phyloP scores from a whole-genome alignment of 2,888 invertebrate genomes.

The Colostygia pectinataria region DNA sequence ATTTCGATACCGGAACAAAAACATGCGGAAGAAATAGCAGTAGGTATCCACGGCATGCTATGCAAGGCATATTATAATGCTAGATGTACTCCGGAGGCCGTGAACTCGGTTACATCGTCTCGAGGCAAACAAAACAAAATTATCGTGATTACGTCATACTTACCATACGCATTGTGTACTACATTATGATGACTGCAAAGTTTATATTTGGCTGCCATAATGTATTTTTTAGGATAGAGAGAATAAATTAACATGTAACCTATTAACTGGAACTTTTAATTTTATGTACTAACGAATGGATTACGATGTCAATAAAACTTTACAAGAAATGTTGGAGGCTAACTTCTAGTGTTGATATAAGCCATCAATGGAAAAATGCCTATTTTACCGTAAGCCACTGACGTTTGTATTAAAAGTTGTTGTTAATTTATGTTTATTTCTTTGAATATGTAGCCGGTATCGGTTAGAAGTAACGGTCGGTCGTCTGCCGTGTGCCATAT shows the following conservation, averaged over 20 bases:
- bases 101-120: constrained; percentile 48
- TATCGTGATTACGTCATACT: constrained; percentile 38
- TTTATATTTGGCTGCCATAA: neutral
- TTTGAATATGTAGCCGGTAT: constrained; percentile 57
- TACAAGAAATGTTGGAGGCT: no score
- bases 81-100: constrained; percentile 40
- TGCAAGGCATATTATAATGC: constrained; percentile 6
- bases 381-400: constrained; percentile 24
- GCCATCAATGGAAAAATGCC: constrained; percentile 17
- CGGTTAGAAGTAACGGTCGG: constrained; percentile 77
- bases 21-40: constrained; percentile 37
- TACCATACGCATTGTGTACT: no score
- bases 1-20: constrained; percentile 42
- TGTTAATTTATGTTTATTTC: constrained; percentile 41
- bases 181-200: constrained; percentile 4
- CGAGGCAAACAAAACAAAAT: constrained; percentile 43
- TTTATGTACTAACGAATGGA: no score
- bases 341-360: constrained; percentile 9
- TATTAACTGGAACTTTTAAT: no score
- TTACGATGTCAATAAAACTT: no score
- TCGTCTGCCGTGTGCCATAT: constrained; percentile 73
- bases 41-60: constrained; percentile 24
- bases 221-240: neutral
- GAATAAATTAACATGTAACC: no score
- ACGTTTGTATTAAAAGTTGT: constrained; percentile 26